Evolutionary conservation across 2,888 invertebrate genomes (phyloP).

Genomic region (Empis stercorea): DNA sequence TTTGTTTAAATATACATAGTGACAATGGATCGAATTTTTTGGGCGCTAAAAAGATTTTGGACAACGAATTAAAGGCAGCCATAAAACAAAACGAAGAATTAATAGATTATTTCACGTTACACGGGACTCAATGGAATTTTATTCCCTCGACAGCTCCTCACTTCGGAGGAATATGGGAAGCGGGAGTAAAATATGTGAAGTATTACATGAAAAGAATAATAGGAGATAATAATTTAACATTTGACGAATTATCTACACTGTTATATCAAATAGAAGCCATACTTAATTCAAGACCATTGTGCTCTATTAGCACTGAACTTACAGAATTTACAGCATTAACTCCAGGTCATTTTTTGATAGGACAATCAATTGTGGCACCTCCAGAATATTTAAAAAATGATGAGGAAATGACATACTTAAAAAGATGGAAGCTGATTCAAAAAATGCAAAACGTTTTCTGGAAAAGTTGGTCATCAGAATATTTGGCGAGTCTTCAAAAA

Average conservation of each 20-base stretch:
- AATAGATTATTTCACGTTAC: background rate
- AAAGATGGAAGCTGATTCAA: constrained; percentile 3
- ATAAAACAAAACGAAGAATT: background rate
- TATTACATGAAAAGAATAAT: constrained; percentile 6
- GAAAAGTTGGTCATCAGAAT: constrained; percentile 3
- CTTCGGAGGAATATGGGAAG: constrained; percentile 8
- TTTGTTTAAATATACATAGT: constrained; percentile 15
- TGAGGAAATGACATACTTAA: background rate
- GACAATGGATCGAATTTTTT: constrained; percentile 23
- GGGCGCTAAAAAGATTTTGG: constrained; percentile 16
- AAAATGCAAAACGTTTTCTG: constrained; percentile 2
- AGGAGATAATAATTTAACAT: background rate
- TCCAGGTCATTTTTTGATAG: constrained; percentile 7
- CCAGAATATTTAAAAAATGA: background rate
- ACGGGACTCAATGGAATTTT: constrained; percentile 20
- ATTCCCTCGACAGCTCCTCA: constrained; percentile 11
- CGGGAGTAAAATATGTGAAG: constrained; percentile 7
- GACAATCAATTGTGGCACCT: background rate
- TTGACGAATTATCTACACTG: constrained; percentile 7
- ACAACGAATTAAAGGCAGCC: background rate
- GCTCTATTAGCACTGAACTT: constrained; percentile 9
- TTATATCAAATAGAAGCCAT: constrained; percentile 15
- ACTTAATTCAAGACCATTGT: constrained; percentile 13
- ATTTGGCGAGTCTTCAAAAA: constrained; percentile 2
- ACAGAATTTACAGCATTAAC: constrained; percentile 16